These are phyloP conservation scores for Ovibos moschatus DNA, from an alignment of 2,113 vertebrate genomes.

Conservation along the genomic window DNA sequence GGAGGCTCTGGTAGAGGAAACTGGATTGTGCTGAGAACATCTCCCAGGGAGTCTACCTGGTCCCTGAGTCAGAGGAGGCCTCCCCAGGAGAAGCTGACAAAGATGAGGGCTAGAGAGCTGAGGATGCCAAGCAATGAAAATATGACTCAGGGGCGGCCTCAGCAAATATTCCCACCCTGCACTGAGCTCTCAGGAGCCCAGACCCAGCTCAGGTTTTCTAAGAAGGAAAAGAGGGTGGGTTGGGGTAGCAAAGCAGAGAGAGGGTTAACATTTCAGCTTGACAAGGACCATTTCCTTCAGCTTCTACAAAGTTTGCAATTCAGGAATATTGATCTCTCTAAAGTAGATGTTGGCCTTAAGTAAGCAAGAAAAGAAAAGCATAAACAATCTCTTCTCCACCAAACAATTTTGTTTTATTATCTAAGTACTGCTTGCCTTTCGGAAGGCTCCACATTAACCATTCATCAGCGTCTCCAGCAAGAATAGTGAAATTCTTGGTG, in stretches of 20 bases:
- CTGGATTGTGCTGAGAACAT: neutral
- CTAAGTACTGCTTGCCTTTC: neutral
- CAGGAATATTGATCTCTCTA: constrained; percentile 57
- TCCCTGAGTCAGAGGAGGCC: neutral
- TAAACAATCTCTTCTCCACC: constrained; percentile 53
- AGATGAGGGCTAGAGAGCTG: neutral
- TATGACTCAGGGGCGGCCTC: neutral
- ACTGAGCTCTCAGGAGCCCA: neutral
- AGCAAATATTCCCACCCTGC: neutral
- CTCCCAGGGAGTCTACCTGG: neutral
- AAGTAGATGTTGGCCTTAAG: constrained; percentile 59
- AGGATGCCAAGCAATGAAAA: neutral
- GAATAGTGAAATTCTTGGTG: neutral
- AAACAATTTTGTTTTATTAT: constrained; percentile 63
- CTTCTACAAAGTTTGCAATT: constrained; percentile 58
- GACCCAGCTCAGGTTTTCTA: neutral
- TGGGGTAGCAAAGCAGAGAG: neutral
- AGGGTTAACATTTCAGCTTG: neutral
- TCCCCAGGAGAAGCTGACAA: neutral
- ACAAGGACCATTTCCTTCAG: constrained; percentile 9
- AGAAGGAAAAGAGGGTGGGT: neutral
- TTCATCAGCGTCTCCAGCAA: neutral
- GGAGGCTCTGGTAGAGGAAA: neutral
- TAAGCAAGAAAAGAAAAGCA: constrained; percentile 61
- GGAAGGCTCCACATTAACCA: neutral